Evolutionary conservation across 2,113 vertebrate genomes (phyloP), one percentile per base, ranked within the genome.

Genomic region (Aythya baeri): DNA sequence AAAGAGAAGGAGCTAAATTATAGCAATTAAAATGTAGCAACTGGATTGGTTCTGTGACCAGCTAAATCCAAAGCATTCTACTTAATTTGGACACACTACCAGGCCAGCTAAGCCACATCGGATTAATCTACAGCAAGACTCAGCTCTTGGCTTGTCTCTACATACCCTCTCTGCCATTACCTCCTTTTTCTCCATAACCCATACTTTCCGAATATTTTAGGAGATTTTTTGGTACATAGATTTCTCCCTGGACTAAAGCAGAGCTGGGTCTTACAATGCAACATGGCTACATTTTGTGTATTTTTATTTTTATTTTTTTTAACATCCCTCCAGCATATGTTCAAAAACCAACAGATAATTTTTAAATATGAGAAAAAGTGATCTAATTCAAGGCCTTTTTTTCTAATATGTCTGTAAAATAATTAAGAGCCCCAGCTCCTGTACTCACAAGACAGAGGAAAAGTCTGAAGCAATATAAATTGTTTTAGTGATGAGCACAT

Each of bases 401-500:
- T 38, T 65, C 36, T 65, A 65, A 29, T 31, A 58, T 38, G 17
- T 67, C 43, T 81, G n/a, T 71, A 54, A 90, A 92, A 74, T 72
- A 88, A 93, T 81, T 80, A 92, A 63, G 13, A 92, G 7, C 9
- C 18, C 23, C 36, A 73, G 9, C 6, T 65, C 41, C 55, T 41
- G 31, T 31, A 59, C 20, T 80, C 41, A 46, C 54, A 83, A 81
- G 29, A 75, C n/a, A 72, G 34, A 20, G 27, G 52, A 63, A 67
- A 93, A 91, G n/a, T 76, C 68, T 73, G 54, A 88, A 71, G 29
- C 32, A 55, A 72, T 84, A 63, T 49, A 71, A 94, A 96, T 86
- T 93, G 38, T 71, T 80, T 89, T 88, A 34, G 67, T 94, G 90
- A 92, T 83, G 88, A 94, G 61, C 27, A 78, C 72, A 88, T 95